These are phyloP conservation scores for Brachirus orientalis DNA, from an alignment of 2,113 vertebrate genomes.

Conservation along the genomic window DNA sequence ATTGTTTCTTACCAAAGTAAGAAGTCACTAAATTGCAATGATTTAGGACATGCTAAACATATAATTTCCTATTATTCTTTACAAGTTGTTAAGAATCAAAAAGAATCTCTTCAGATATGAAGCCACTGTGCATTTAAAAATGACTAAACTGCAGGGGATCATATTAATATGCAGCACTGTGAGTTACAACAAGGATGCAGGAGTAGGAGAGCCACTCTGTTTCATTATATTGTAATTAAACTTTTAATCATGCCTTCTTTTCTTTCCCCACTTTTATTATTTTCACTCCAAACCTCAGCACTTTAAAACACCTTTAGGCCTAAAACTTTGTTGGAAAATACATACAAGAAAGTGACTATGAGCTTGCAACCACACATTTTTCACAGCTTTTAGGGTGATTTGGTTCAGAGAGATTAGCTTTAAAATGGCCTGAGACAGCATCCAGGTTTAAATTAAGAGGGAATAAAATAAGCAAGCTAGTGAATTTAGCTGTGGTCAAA, in stretches of 20 bases:
- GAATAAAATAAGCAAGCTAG: neutral
- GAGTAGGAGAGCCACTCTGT: conserved; percentile 65
- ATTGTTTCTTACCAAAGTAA: too few relatives aligned
- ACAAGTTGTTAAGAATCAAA: neutral
- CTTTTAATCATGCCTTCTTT: conserved; percentile 49
- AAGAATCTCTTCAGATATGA: neutral
- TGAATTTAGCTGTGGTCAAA: conserved; percentile 41
- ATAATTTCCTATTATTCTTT: neutral
- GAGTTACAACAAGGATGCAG: conserved; percentile 53
- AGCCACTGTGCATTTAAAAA: neutral
- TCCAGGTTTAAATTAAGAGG: conserved; percentile 15
- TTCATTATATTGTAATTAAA: conserved; percentile 70
- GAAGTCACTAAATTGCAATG: too few relatives aligned
- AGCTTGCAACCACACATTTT: conserved; percentile 28
- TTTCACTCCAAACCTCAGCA: conserved; percentile 36
- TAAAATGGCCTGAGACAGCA: conserved; percentile 8
- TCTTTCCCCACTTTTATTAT: conserved; percentile 7
- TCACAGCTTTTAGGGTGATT: conserved; percentile 3
- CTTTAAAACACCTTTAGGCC: conserved; percentile 43
- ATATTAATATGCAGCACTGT: conserved; percentile 68
- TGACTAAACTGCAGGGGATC: conserved; percentile 21
- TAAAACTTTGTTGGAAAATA: conserved; percentile 26
- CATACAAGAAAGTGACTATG: conserved; percentile 16
- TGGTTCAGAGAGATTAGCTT: conserved; percentile 9
- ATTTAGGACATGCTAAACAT: too few relatives aligned